Evolutionary conservation across 1,140 invertebrate species (phyloP).

Genomic region (Zaprionus camerounensis): DNA sequence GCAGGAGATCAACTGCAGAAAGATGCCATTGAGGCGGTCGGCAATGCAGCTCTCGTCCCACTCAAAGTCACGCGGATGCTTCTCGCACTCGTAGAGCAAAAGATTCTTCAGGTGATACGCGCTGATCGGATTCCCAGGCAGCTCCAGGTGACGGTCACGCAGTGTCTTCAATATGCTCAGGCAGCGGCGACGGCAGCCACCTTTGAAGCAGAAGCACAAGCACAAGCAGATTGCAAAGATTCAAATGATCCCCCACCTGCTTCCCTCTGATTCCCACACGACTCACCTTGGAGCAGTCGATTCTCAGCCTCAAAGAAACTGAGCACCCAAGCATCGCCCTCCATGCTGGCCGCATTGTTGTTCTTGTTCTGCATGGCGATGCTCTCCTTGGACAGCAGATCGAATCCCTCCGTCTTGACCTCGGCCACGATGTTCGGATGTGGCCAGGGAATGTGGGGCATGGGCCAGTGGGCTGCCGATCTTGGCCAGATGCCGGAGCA

Average conservation of each 20-base stretch:
- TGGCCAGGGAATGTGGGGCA: constrained; percentile 94
- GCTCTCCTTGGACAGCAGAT: constrained; percentile 94
- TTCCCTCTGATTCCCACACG: neutral
- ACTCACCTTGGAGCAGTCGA: constrained; percentile 90
- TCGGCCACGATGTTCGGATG: constrained; percentile 95
- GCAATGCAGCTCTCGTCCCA: constrained; percentile 96
- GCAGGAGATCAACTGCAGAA: constrained; percentile 96
- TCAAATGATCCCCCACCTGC: neutral
- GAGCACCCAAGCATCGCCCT: constrained; percentile 97
- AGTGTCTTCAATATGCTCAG: constrained; percentile 95
- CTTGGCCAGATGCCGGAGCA: constrained; percentile 97
- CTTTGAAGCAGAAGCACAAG: constrained; percentile 50
- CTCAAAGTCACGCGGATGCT: constrained; percentile 95
- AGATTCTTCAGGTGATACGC: constrained; percentile 96
- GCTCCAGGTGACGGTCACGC: constrained; percentile 94
- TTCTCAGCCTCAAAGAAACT: constrained; percentile 95
- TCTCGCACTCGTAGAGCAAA: constrained; percentile 97
- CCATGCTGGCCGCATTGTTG: constrained; percentile 89
- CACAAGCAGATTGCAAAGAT: neutral
- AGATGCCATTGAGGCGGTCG: constrained; percentile 96
- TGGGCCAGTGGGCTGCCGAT: constrained; percentile 96
- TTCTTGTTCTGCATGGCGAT: constrained; percentile 92
- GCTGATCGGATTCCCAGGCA: constrained; percentile 94
- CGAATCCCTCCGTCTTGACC: constrained; percentile 97
- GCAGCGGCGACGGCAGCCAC: constrained; percentile 91